These are phyloP conservation scores for Cydia fagiglandana DNA, from an alignment of 1,140 invertebrate genomes.

Conservation along the genomic window DNA sequence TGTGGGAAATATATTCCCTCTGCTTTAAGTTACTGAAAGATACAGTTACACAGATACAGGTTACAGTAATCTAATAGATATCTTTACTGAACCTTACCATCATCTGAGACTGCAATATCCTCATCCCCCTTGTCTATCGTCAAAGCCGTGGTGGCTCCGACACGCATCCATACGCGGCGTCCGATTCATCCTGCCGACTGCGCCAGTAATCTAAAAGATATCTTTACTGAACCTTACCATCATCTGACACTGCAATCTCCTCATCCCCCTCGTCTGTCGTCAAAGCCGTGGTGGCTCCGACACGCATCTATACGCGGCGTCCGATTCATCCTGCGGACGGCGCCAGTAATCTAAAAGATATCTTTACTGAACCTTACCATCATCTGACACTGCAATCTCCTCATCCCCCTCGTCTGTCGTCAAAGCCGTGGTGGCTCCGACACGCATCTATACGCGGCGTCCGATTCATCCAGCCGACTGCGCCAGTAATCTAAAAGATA, in stretches of 20 bases:
- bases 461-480: slow-evolving; percentile 31
- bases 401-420: slow-evolving; percentile 17
- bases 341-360: slow-evolving; percentile 23
- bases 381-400: slow-evolving; percentile 53
- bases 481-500: slow-evolving; percentile 23
- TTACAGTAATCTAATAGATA: slow-evolving; percentile 19
- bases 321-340: slow-evolving; percentile 28
- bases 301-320: neutral
- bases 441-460: neutral
- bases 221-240: slow-evolving; percentile 40
- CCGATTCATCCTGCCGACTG: slow-evolving; percentile 29
- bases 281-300: slow-evolving; percentile 48
- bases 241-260: slow-evolving; percentile 68
- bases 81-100: slow-evolving; percentile 40
- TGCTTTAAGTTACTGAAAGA: no score
- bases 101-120: slow-evolving; percentile 68
- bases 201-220: slow-evolving; percentile 17
- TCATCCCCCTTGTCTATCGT: slow-evolving; percentile 51
- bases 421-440: slow-evolving; percentile 47
- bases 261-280: slow-evolving; percentile 51
- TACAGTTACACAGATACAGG: no score
- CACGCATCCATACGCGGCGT: neutral
- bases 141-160: slow-evolving; percentile 48
- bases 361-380: slow-evolving; percentile 40
- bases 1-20: no score